phyloP scores from a whole-genome alignment of 35 echinoderm and acorn worm genomes.

The Apostichopus parvimensis region DNA sequence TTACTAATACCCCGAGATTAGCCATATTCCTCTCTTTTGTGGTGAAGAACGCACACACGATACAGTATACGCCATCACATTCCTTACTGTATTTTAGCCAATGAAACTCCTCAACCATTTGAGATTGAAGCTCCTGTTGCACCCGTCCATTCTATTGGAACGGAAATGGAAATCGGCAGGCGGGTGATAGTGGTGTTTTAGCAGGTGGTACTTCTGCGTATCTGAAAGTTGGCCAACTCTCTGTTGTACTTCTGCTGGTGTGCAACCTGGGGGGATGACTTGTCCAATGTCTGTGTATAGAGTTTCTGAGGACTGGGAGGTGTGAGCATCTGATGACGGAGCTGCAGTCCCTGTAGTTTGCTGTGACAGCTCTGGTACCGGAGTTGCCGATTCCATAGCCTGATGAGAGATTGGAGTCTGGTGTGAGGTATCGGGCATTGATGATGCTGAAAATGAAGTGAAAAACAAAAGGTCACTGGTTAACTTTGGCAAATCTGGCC shows the following conservation, averaged over 20 bases:
- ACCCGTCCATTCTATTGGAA: not conserved
- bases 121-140: not conserved
- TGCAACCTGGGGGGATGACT: not conserved
- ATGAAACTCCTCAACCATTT: not conserved
- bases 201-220: not conserved
- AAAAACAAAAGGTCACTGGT: not conserved
- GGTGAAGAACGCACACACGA: not conserved
- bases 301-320: conserved; percentile 1
- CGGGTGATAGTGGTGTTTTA: not conserved
- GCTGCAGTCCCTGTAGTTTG: not conserved
- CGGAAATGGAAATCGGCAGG: not conserved
- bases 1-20: not conserved
- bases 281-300: not conserved
- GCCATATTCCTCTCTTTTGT: not conserved
- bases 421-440: not conserved
- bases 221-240: not conserved
- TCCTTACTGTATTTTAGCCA: not conserved
- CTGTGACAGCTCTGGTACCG: not conserved
- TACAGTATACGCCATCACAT: not conserved
- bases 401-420: not conserved
- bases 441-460: not conserved
- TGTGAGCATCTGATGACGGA: not conserved
- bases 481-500: not conserved
- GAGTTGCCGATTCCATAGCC: not conserved
- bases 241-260: not conserved